A percentile compares a stretch with the other conserved stretches of the same genome.
Conservation (phyloP, 30 jellyfish, hydroid and myxozoan species). For the Pseudorhiza aurosa region DNA sequence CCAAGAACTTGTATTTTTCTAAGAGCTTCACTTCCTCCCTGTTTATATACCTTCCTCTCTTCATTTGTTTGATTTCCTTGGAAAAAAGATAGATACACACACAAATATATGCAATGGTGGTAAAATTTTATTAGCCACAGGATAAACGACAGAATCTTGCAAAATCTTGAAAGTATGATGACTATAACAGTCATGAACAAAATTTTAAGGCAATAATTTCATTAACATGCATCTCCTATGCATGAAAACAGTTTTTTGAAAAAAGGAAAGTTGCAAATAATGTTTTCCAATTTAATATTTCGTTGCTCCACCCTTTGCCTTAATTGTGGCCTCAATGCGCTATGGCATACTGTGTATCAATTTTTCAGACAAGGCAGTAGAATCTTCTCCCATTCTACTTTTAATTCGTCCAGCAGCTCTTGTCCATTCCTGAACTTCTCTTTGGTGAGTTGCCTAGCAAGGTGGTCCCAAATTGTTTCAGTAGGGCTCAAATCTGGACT, state of each 20-base stretch:
- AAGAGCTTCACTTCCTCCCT: no score
- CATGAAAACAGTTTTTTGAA: background rate
- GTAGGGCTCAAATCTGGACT: constrained; percentile 12
- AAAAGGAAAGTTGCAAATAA: background rate
- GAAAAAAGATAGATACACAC: no score
- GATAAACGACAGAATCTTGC: background rate
- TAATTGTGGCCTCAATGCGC: background rate
- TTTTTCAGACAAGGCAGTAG: background rate
- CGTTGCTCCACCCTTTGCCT: background rate
- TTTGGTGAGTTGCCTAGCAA: background rate
- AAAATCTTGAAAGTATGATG: background rate
- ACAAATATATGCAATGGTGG: background rate
- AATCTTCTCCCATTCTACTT: background rate
- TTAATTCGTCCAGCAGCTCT: background rate
- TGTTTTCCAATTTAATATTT: background rate
- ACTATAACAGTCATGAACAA: background rate
- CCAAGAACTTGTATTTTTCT: no score
- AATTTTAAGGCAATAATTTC: background rate
- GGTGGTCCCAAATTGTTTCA: background rate
- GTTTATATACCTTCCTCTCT: no score
- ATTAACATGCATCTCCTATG: background rate
- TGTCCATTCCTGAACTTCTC: background rate
- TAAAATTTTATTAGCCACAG: background rate
- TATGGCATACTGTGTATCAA: background rate
- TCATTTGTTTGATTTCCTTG: no score